Conservation (phyloP, 2,797 vertebrate genomes). For the Octomys mimax region DNA sequence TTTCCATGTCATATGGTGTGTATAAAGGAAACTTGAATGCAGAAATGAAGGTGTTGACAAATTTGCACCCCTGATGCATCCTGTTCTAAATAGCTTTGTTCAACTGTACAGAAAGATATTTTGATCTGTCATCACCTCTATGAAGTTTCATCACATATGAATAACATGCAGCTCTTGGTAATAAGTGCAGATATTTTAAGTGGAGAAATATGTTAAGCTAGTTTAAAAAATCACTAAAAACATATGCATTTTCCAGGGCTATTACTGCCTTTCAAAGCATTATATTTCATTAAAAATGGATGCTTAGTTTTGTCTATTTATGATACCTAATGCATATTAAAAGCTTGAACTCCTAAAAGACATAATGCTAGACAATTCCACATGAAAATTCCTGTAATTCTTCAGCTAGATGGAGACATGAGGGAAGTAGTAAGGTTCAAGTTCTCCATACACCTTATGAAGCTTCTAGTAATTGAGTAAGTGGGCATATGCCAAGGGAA, state of each 20-base stretch:
- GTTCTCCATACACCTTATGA: neutral
- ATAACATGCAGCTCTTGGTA: neutral
- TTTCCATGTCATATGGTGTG: neutral
- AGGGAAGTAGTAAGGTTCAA: slow-evolving; percentile 34
- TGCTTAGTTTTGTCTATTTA: slow-evolving; percentile 54
- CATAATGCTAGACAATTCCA: slow-evolving; percentile 49
- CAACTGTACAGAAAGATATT: slow-evolving; percentile 5
- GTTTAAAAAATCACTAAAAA: slow-evolving; percentile 43
- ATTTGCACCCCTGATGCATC: neutral
- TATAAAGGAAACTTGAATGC: slow-evolving; percentile 13
- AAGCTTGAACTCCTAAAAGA: slow-evolving; percentile 63
- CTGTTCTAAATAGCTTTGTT: neutral
- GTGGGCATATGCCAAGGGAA: neutral
- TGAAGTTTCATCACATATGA: neutral
- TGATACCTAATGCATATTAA: slow-evolving; percentile 66
- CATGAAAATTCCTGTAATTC: slow-evolving; percentile 44
- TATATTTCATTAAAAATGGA: slow-evolving; percentile 74
- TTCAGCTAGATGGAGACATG: neutral
- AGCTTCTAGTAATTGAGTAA: slow-evolving; percentile 34
- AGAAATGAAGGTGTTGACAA: neutral
- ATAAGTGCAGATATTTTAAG: slow-evolving; percentile 29
- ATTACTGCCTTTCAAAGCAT: slow-evolving; percentile 59
- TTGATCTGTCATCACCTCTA: slow-evolving; percentile 42
- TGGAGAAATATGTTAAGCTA: slow-evolving; percentile 46
- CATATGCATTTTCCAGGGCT: slow-evolving; percentile 7